These are phyloP conservation scores for Microdon myrmicae DNA, from an alignment of 2,888 invertebrate species.

Conservation along the genomic window DNA sequence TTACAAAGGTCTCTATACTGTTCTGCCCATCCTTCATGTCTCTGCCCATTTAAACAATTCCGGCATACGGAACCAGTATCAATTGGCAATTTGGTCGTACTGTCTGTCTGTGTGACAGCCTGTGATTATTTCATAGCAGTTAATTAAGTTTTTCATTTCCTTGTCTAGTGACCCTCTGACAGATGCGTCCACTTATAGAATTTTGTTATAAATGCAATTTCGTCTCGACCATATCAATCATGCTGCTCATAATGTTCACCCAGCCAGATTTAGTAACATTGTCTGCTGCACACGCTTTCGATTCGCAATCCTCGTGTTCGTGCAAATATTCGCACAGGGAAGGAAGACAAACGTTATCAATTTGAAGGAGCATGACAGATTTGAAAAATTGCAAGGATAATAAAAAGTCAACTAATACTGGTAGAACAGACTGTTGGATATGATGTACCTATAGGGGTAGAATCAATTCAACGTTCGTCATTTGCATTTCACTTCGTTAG, in stretches of 20 bases:
- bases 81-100: too few relatives aligned
- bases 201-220: conserved; percentile 49
- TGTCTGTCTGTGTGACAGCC: conserved; percentile 12
- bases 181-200: conserved; percentile 39
- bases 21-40: too few relatives aligned
- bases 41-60: too few relatives aligned
- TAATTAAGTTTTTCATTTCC: conserved; percentile 54
- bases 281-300: too few relatives aligned
- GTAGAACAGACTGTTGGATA: too few relatives aligned
- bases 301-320: conserved; percentile 1
- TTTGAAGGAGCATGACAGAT: conserved; percentile 46
- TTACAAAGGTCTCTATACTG: too few relatives aligned
- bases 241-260: too few relatives aligned
- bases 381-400: conserved; percentile 49
- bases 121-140: conserved; percentile 53
- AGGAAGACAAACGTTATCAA: conserved; percentile 49
- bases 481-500: conserved; percentile 41
- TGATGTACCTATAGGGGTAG: too few relatives aligned
- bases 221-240: conserved; percentile 52
- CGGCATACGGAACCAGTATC: too few relatives aligned
- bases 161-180: conserved; percentile 38
- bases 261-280: too few relatives aligned
- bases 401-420: conserved; percentile 49
- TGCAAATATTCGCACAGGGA: conserved; percentile 21
- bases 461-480: conserved; percentile 47